These are phyloP conservation scores for Paraescarpia echinospica DNA, from an alignment of 1,140 invertebrate species.

Conservation along the genomic window DNA sequence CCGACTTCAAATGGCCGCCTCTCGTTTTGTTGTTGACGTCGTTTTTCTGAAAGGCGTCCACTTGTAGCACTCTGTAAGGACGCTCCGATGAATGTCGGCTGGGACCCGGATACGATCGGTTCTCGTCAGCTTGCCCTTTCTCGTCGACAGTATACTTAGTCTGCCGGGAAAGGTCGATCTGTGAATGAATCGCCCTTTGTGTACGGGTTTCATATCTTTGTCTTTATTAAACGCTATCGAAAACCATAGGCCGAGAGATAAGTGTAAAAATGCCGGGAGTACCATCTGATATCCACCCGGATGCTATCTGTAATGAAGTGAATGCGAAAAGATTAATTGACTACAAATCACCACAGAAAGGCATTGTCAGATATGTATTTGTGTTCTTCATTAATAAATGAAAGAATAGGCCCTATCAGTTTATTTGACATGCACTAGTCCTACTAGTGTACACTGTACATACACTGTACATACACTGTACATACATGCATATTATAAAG, in stretches of 20 bases:
- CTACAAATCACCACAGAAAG: background rate
- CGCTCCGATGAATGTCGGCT: background rate
- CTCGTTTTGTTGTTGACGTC: conserved; percentile 4
- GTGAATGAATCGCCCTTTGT: background rate
- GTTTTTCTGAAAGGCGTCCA: background rate
- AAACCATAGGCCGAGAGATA: background rate
- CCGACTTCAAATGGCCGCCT: background rate
- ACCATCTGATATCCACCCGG: background rate
- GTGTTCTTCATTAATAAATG: background rate
- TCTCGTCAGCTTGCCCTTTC: background rate
- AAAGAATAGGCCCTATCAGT: background rate
- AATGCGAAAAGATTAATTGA: background rate
- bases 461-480: too few relatives aligned
- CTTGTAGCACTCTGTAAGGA: background rate
- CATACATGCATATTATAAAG: background rate
- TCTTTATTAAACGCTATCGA: background rate
- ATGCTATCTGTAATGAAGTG: background rate
- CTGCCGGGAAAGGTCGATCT: background rate
- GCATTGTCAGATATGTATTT: background rate
- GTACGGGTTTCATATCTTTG: background rate
- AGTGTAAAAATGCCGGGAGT: background rate
- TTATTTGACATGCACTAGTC: background rate
- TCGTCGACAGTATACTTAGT: background rate
- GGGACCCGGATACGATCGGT: background rate
- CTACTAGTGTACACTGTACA: background rate